phyloP scores from a whole-genome alignment of 1,140 invertebrate species.

The Pseudomyrmex concolor region DNA sequence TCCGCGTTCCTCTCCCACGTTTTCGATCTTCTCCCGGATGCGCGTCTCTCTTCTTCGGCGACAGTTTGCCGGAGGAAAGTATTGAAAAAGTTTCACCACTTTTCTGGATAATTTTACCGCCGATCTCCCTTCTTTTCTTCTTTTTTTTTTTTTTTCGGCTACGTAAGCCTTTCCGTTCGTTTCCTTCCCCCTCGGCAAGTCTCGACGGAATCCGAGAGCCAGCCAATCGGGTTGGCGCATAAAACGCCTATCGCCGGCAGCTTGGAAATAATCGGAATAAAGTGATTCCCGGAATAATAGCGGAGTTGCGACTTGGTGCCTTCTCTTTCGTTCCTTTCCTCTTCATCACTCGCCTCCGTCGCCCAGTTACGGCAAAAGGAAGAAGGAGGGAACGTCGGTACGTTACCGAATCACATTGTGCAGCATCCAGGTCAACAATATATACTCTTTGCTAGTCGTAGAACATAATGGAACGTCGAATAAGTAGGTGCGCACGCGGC shows the following conservation, averaged over 20 bases:
- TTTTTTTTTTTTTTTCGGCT: background rate
- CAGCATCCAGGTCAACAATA: slow-evolving; percentile 78
- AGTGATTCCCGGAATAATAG: slow-evolving; percentile 78
- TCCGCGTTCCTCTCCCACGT: background rate
- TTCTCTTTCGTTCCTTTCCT: slow-evolving; percentile 19
- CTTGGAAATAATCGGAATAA: slow-evolving; percentile 79
- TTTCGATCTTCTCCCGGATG: background rate
- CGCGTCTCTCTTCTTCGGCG: background rate
- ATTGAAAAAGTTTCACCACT: slow-evolving; percentile 64
- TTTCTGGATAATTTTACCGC: slow-evolving; percentile 24
- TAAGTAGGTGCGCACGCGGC: slow-evolving; percentile 70
- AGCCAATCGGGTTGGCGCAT: slow-evolving; percentile 53
- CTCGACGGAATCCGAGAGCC: background rate
- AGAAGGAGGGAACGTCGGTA: slow-evolving; percentile 22
- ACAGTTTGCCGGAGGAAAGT: slow-evolving; percentile 25
- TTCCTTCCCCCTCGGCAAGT: background rate
- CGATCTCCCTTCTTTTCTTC: background rate
- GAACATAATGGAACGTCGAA: slow-evolving; percentile 75
- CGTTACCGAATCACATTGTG: slow-evolving; percentile 73
- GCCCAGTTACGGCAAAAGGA: slow-evolving; percentile 8
- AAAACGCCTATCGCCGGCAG: slow-evolving; percentile 75
- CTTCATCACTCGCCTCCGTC: slow-evolving; percentile 15
- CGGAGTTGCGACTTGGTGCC: slow-evolving; percentile 4
- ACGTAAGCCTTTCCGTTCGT: slow-evolving; percentile 19
- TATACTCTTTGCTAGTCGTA: slow-evolving; percentile 52